Conservation (phyloP, 2,113 vertebrate species). For the Excalfactoria chinensis region DNA sequence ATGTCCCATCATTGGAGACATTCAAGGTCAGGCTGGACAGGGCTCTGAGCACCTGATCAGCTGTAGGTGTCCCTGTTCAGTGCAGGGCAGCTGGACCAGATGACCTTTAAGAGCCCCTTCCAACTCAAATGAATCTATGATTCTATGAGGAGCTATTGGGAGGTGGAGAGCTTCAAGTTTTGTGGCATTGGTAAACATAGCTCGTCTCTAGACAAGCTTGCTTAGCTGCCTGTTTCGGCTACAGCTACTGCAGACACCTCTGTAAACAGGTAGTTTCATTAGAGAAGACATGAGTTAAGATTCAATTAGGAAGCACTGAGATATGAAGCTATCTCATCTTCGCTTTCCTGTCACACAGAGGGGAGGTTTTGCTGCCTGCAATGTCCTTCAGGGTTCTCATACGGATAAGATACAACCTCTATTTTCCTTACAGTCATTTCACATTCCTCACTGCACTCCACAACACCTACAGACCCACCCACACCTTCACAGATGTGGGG, state of each 20-base stretch:
- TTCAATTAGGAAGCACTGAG: not conserved
- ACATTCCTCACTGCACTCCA: not conserved
- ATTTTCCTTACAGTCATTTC: not conserved
- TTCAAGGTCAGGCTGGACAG: too few relatives aligned
- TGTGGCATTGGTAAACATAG: not conserved
- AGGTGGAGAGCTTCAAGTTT: not conserved
- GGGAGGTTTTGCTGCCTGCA: not conserved
- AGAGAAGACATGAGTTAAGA: not conserved
- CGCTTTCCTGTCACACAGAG: not conserved
- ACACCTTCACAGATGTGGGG: not conserved
- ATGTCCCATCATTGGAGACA: too few relatives aligned
- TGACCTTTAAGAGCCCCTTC: too few relatives aligned
- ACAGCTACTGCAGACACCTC: not conserved
- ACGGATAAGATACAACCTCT: rapidly evolving
- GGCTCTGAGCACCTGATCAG: too few relatives aligned
- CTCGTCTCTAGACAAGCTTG: not conserved
- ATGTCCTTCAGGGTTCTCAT: not conserved
- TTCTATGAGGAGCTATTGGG: not conserved
- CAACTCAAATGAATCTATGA: not conserved
- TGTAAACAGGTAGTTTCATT: not conserved
- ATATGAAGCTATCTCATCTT: not conserved
- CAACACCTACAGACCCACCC: not conserved
- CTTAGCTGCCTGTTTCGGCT: not conserved
- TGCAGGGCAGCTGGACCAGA: too few relatives aligned
- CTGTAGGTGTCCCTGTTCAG: too few relatives aligned